Conservation (phyloP, 2,888 invertebrate species). For the Onthophagus sagittarius region DNA sequence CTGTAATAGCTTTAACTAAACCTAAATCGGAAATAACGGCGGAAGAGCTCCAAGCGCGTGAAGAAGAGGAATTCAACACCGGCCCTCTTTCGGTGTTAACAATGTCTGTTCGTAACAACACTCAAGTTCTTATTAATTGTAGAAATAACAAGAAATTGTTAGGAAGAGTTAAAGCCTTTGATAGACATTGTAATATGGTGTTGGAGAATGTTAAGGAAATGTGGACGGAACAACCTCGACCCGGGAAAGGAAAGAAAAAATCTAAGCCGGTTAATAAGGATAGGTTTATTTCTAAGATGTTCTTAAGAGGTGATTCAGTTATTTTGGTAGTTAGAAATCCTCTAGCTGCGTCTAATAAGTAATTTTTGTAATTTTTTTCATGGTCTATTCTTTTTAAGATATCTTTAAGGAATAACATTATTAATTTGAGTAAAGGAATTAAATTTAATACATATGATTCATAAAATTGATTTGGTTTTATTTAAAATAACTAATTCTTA, state of each 20-base stretch:
- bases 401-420: too few species aligned
- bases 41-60: slow-evolving; percentile 91
- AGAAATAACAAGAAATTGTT: slow-evolving; percentile 97
- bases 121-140: slow-evolving; percentile 96
- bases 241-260: slow-evolving; percentile 96
- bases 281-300: slow-evolving; percentile 98
- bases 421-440: too few species aligned
- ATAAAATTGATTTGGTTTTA: too few species aligned
- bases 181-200: slow-evolving; percentile 99
- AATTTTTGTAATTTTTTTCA: not conserved
- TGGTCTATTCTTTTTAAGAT: too few species aligned
- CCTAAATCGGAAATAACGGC: slow-evolving; percentile 81
- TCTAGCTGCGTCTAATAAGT: slow-evolving; percentile 55
- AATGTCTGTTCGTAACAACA: slow-evolving; percentile 97
- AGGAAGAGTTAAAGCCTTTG: slow-evolving; percentile 93
- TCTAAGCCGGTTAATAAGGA: slow-evolving; percentile 90
- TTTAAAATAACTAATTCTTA: too few species aligned
- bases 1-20: slow-evolving; percentile 36
- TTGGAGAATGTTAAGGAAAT: slow-evolving; percentile 99
- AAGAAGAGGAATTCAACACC: slow-evolving; percentile 98
- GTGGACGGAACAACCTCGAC: slow-evolving; percentile 98
- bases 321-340: slow-evolving; percentile 96
- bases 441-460: too few species aligned
- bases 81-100: slow-evolving; percentile 97
- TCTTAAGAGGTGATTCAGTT: slow-evolving; percentile 97